phyloP scores from a whole-genome alignment of 1,140 invertebrate genomes.

The Oreohelix idahoensis region DNA sequence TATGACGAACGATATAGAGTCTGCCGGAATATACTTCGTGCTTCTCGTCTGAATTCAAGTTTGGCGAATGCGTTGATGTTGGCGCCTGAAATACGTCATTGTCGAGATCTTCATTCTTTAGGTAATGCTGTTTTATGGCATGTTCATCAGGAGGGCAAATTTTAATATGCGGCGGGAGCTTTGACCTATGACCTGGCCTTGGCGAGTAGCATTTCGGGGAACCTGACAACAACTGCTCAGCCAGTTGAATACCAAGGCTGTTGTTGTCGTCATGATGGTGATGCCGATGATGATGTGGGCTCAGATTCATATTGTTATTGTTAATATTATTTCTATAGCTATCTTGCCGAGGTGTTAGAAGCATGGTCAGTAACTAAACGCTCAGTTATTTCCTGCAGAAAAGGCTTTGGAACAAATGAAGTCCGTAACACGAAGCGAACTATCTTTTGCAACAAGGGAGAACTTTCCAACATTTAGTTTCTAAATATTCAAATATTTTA shows the following conservation, averaged over 20 bases:
- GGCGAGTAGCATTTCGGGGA: neutral
- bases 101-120: slow-evolving; percentile 12
- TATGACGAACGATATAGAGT: slow-evolving; percentile 28
- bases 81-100: slow-evolving; percentile 27
- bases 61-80: neutral
- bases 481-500: too few relatives aligned
- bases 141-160: slow-evolving; percentile 27
- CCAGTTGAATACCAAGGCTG: neutral
- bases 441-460: too few relatives aligned
- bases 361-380: too few relatives aligned
- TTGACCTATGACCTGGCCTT: neutral
- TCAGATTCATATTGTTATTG: neutral
- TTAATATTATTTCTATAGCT: neutral
- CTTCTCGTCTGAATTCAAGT: slow-evolving; percentile 14
- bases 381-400: too few relatives aligned
- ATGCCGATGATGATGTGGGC: neutral
- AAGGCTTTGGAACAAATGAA: too few relatives aligned
- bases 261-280: neutral
- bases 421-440: too few relatives aligned
- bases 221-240: neutral
- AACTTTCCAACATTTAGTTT: too few relatives aligned
- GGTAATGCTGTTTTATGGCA: neutral
- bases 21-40: slow-evolving; percentile 34
- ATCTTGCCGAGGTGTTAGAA: neutral
- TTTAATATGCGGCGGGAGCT: slow-evolving; percentile 26